Base-by-base conservation (phyloP, 2,113 vertebrate species). In the Pachypanchax playfairii region DNA sequence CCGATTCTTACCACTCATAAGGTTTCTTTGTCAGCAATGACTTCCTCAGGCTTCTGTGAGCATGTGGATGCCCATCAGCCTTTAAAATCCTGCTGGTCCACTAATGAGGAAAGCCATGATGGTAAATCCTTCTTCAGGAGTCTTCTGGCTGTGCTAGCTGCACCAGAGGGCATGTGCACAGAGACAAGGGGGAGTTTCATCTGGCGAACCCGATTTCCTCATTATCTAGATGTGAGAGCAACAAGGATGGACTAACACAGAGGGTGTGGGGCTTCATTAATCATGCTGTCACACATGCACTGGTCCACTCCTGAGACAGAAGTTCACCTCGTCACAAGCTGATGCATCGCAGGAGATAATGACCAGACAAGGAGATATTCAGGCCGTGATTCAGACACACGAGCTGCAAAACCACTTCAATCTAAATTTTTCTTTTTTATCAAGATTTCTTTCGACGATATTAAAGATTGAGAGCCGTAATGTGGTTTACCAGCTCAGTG, bases 21-120 rank as follows among this genome's bases (percentile, higher is more conserved):
- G 12, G 22, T 17, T 64, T 33, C 42, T n/a, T 20, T 29, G 36
- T 31, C n/a, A 51, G 51, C 21, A 33, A 73, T 53, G 64, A 80
- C 59, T 64, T 77, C 72, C 55, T 28, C 17, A 4, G 43, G 75
- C 21, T 51, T 50, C 28, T 0, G 15, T 14, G 50, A 69, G 60
- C 67, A 36, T 36, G 41, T 18, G 51, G 57, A 66, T 68, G 33
- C 63, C 77, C 63, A 82, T 83, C 68, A 70, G 46, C 55, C 76
- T 41, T 29, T 39, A 46, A 69, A 72, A 50, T 80, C 81, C 77
- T 2, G 74, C 85, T 87, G 88, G 64, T 84, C 28, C 58, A 21
- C 55, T 88, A 85, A 90, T 88, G 86, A 86, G 80, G 52, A 81
- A 81, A 79, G 52, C 51, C 73, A 69, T 86, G 72, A 89, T 79